Base-by-base conservation (phyloP, 2,797 vertebrate genomes). In the Galagoides demidoff region DNA sequence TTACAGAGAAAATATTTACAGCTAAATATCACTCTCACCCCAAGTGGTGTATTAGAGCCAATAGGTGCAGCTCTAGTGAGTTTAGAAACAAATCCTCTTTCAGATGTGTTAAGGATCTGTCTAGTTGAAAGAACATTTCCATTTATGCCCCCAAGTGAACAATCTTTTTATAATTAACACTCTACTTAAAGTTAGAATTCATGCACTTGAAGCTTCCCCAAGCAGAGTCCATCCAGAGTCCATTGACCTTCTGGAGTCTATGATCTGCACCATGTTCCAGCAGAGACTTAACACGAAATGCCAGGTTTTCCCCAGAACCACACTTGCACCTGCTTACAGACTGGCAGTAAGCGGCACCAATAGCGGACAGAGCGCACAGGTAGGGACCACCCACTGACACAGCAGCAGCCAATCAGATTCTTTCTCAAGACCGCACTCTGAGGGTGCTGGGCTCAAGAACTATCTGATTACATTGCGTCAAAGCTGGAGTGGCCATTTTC, bases 1-100 rank as follows among this genome's bases (percentile, higher is more conserved):
- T 68, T 91, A 27, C 9, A 31, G 57, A 95, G 49, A 86, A 89
- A 93, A 81, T 82, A 37, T 22, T 7, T 61, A 39, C 12, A 31
- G 34, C 49, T 94, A 90, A 91, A 78, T 11, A n/a, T 2, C 25
- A 55, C 9, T 34, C 25, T 27, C 17, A 25, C 1, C 7, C 25
- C 34, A 66, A 43, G 29, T 4, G 39, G 9, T 7, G 0, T 17
- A 49, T 76, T 63, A 87, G 27, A 43, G 5, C 23, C 14, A 13
- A 16, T 0, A 84, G 29, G 82, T 43, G 13, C 29, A 63, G 31
- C 52, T 63, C 13, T 19, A 90, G 43, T 34, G 64, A 88, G 79
- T 57, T 89, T 76, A 76, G 71, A 92, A 39, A 63, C 59, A 45
- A 86, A 63, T 77, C 76, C 7, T 86, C 63, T 79, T 96, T 94